phyloP scores from a whole-genome alignment of 2,888 invertebrate genomes.

The Xestoiulus laeticollis region DNA sequence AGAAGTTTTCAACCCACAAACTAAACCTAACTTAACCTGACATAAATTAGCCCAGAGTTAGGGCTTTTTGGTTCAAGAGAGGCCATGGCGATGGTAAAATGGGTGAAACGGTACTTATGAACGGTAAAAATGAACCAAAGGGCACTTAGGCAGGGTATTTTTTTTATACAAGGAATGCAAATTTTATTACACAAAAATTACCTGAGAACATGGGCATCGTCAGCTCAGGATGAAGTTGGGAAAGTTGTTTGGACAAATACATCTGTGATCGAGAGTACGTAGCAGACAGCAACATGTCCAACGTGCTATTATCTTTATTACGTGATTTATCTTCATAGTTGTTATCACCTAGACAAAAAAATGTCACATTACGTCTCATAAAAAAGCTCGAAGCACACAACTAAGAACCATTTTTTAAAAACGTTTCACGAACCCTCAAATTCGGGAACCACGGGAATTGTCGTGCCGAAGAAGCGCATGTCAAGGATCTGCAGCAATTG shows the following conservation, averaged over 20 bases:
- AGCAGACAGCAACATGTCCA: slow-evolving; percentile 55
- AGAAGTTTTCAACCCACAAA: too few relatives aligned
- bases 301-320: slow-evolving; percentile 47
- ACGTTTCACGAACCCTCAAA: neutral
- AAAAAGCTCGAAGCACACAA: slow-evolving; percentile 66
- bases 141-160: too few relatives aligned
- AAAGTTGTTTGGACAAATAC: slow-evolving; percentile 89
- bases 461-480: slow-evolving; percentile 88
- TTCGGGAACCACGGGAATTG: slow-evolving; percentile 56
- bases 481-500: slow-evolving; percentile 90
- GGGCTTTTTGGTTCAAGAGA: too few relatives aligned
- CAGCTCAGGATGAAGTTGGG: slow-evolving; percentile 93
- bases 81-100: too few relatives aligned
- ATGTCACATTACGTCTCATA: neutral
- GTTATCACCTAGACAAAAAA: slow-evolving; percentile 54
- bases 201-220: slow-evolving; percentile 99
- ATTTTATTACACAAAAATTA: neutral
- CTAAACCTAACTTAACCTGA: too few relatives aligned
- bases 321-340: slow-evolving; percentile 51
- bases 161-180: too few relatives aligned
- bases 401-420: slow-evolving; percentile 73
- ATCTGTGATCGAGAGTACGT: slow-evolving; percentile 93
- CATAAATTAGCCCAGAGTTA: too few relatives aligned
- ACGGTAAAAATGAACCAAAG: too few relatives aligned
- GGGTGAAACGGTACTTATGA: too few relatives aligned